Conservation (phyloP, 2,888 invertebrate species). For the Tetrapedia diversipes region DNA sequence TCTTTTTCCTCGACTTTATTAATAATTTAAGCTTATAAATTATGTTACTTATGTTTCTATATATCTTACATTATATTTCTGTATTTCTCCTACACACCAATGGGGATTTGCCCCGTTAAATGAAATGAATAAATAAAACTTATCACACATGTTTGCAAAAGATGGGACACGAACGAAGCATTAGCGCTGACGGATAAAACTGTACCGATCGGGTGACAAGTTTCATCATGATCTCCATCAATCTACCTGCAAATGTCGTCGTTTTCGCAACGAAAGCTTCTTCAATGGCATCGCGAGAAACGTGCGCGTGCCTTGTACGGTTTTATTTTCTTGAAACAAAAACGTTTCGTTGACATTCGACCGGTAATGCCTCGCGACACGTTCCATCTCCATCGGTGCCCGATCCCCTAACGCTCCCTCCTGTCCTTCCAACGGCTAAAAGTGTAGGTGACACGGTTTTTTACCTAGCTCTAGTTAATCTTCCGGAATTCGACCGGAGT, state of each 20-base stretch:
- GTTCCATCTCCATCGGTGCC: slow-evolving; percentile 12
- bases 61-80: no score
- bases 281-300: not conserved
- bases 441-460: no score
- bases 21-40: no score
- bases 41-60: no score
- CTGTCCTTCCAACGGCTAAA: not conserved
- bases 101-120: no score
- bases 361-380: slow-evolving; percentile 7
- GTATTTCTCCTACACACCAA: no score
- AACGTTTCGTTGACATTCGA: slow-evolving; percentile 15
- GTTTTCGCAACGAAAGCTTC: slow-evolving; percentile 9
- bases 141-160: no score
- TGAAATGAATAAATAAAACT: no score
- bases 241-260: not conserved
- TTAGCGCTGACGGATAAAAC: not conserved
- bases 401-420: not conserved
- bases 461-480: no score
- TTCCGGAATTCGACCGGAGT: slow-evolving; percentile 32
- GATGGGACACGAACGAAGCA: not conserved
- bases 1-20: no score
- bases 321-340: slow-evolving; percentile 21
- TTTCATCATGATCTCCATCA: not conserved
- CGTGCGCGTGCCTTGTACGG: not conserved
- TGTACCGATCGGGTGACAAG: not conserved